These are phyloP conservation scores for Acheta domesticus DNA, from an alignment of 2,888 invertebrate species.

Conservation along the genomic window DNA sequence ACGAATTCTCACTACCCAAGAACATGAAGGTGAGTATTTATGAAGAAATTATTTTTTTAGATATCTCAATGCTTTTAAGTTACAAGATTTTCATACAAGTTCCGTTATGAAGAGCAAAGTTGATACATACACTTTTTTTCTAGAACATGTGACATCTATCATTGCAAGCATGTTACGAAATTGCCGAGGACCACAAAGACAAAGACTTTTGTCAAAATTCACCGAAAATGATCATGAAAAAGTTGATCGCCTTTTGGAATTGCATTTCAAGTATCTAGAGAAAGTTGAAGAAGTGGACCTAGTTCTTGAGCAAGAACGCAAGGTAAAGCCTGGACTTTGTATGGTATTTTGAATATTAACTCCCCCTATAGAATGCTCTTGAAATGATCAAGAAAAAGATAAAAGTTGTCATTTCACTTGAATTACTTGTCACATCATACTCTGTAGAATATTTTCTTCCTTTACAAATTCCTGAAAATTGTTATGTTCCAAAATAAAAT, in stretches of 20 bases:
- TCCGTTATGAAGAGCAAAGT: neutral
- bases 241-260: constrained; percentile 90
- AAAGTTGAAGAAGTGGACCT: constrained; percentile 83
- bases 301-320: constrained; percentile 58
- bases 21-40: constrained; percentile 70
- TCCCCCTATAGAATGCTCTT: too few relatives aligned
- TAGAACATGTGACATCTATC: constrained; percentile 89
- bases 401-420: too few relatives aligned
- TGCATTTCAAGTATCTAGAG: constrained; percentile 95
- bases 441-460: too few relatives aligned
- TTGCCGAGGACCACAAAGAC: constrained; percentile 85
- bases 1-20: constrained; percentile 75
- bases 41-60: neutral
- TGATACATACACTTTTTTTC: constrained; percentile 31
- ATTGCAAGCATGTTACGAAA: constrained; percentile 90
- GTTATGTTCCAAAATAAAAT: too few relatives aligned
- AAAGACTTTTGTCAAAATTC: constrained; percentile 90
- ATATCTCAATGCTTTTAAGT: neutral
- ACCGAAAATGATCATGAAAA: constrained; percentile 98
- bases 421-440: too few relatives aligned
- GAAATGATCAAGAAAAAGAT: too few relatives aligned
- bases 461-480: too few relatives aligned
- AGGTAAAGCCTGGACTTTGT: constrained; percentile 27
- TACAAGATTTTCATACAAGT: neutral
- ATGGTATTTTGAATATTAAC: too few relatives aligned